Conservation (phyloP, 2,888 invertebrate species). For the Brachyptera risi region DNA sequence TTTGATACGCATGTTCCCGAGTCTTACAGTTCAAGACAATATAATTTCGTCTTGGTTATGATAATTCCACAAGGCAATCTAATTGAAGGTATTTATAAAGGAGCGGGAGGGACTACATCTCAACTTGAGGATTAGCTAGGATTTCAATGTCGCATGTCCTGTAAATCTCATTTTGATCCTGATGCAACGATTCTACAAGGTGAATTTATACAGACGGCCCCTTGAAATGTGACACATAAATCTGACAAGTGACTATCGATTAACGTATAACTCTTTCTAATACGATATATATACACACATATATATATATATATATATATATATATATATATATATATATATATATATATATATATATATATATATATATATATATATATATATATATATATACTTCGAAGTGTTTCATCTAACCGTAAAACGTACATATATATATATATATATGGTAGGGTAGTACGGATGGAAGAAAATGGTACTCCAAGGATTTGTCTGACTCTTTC, state of each 20-base stretch:
- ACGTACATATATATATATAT: conserved; percentile 5
- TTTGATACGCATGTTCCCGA: too few species aligned
- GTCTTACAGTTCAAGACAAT: too few species aligned
- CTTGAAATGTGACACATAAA: conserved; percentile 31
- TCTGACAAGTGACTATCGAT: conserved; percentile 30
- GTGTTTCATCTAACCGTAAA: not conserved
- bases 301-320: not conserved
- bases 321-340: not conserved
- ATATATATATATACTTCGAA: not conserved
- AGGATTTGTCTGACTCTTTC: conserved; percentile 22
- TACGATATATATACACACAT: not conserved
- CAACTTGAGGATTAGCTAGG: not conserved
- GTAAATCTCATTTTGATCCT: conserved; percentile 26
- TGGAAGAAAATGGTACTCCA: conserved; percentile 18
- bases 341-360: not conserved
- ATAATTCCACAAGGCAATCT: conserved; percentile 3
- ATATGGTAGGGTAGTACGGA: not conserved
- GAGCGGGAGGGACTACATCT: too few species aligned
- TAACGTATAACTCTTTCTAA: conserved; percentile 30
- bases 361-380: not conserved
- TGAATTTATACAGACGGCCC: conserved; percentile 24
- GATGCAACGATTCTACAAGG: conserved; percentile 22
- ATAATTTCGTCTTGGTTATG: not conserved
- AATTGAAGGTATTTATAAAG: conserved; percentile 10
- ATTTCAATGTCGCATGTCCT: not conserved